A percentile compares a stretch with the other conserved stretches of the same genome.
These are phyloP conservation scores for Periplaneta americana DNA, from an alignment of 1,140 invertebrate species.

Conservation along the genomic window DNA sequence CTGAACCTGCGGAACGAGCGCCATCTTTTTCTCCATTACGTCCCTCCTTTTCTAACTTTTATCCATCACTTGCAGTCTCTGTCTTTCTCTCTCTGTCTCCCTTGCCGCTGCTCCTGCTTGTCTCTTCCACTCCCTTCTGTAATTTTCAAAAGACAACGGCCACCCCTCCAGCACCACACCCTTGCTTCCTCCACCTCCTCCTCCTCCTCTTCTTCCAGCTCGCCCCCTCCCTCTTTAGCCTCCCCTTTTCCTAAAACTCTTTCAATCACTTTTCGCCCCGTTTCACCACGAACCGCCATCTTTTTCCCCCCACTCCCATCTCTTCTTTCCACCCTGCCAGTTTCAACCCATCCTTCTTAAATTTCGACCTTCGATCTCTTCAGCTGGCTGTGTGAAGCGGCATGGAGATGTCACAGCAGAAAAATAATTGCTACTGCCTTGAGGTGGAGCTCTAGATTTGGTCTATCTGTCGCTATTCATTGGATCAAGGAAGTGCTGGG, in stretches of 20 bases:
- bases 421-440: no score
- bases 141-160: slow-evolving; percentile 12
- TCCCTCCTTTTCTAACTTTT: not conserved
- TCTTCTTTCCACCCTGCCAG: not conserved
- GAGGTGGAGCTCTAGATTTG: no score
- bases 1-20: not conserved
- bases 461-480: no score
- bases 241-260: not conserved
- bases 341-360: not conserved
- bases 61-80: not conserved
- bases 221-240: not conserved
- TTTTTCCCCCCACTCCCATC: not conserved
- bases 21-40: not conserved
- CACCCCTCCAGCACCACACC: not conserved
- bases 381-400: no score
- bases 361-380: not conserved
- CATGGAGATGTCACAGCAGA: no score
- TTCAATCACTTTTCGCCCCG: slow-evolving; percentile 7
- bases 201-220: not conserved
- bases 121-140: slow-evolving; percentile 10
- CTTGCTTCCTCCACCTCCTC: not conserved
- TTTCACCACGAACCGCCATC: not conserved
- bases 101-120: not conserved
- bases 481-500: no score
- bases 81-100: not conserved